Evolutionary conservation across 2,888 invertebrate genomes (phyloP).

Genomic region (Itoplectis maculator): DNA sequence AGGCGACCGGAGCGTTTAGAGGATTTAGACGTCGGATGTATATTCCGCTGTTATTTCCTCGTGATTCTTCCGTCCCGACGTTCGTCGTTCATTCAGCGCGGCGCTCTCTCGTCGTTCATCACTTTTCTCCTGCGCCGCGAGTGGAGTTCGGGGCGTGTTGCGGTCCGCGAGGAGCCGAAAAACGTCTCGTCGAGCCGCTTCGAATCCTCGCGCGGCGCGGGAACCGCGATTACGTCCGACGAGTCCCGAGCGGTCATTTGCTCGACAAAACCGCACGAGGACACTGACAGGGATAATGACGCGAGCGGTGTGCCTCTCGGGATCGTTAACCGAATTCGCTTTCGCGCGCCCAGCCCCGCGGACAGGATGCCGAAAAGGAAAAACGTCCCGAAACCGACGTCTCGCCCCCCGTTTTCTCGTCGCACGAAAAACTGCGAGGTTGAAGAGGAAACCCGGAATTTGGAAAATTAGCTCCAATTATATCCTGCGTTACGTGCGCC

Average conservation of each 20-base stretch:
- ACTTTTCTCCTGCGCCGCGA: constrained; percentile 14
- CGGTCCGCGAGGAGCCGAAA: constrained; percentile 57
- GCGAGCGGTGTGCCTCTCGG: constrained; percentile 45
- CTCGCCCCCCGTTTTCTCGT: constrained; percentile 60
- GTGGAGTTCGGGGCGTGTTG: constrained; percentile 60
- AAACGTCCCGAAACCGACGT: constrained; percentile 45
- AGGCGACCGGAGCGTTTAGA: constrained; percentile 64
- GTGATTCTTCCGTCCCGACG: constrained; percentile 44
- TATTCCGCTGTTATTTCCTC: constrained; percentile 23
- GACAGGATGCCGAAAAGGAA: constrained; percentile 47
- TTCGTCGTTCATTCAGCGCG: constrained; percentile 22
- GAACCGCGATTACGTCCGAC: constrained; percentile 63
- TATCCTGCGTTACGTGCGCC: constrained; percentile 34
- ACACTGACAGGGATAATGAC: constrained; percentile 75
- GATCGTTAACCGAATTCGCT: constrained; percentile 70
- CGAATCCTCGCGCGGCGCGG: constrained; percentile 55
- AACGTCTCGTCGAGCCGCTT: constrained; percentile 31
- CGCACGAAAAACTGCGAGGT: constrained; percentile 29
- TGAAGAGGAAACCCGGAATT: constrained; percentile 59
- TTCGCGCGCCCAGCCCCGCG: constrained; percentile 55
- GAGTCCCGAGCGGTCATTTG: constrained; percentile 72
- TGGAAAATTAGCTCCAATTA: constrained; percentile 64
- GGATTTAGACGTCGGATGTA: constrained; percentile 70
- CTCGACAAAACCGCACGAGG: constrained; percentile 68
- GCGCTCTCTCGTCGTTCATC: constrained; percentile 55